Base-by-base conservation (phyloP, 23 tunicate species). In the Ascidia mentula region DNA sequence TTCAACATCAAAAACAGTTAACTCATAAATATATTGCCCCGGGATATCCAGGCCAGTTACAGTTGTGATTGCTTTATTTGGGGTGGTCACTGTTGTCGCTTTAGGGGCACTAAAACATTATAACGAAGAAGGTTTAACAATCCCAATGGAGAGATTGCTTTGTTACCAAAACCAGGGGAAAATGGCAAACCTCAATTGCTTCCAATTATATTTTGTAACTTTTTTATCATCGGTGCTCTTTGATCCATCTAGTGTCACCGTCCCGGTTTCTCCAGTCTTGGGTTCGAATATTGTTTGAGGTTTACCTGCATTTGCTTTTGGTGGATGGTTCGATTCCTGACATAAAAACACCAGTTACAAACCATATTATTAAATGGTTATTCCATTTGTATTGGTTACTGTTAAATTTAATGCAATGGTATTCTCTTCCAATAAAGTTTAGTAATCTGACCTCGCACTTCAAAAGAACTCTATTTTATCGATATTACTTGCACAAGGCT, bases 311-410 rank as follows among this genome's bases (percentile, higher is more conserved):
- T 83, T 34, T 17, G 98, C 98, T 33, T 31, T 36, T n/a, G 98
- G 98, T 37, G 93, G 98, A 76, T 88, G 84, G 76, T 93, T 93
- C 30, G 98, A 93, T 74, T 82, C 87, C 98, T 93, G 77, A 45
- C 30, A 38, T 18, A 65, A 26, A 31, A 6, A 40, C 37, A 2
- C 13, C n/a, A n/a, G n/a, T n/a, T n/a, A n/a, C n/a, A n/a, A n/a
- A n/a, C n/a, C n/a, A n/a, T n/a, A n/a, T n/a, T n/a, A n/a, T n/a
- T n/a, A n/a, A n/a, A n/a, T n/a, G n/a, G n/a, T n/a, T n/a, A n/a
- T n/a, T n/a, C n/a, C n/a, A n/a, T n/a, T n/a, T n/a, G n/a, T n/a
- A n/a, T n/a, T n/a, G n/a, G n/a, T n/a, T n/a, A n/a, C n/a, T n/a
- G n/a, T n/a, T n/a, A n/a, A n/a, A n/a, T n/a, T n/a, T n/a, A n/a